phyloP scores from a whole-genome alignment of 2,113 vertebrate genomes.

The Petrocephalus microphthalmus region DNA sequence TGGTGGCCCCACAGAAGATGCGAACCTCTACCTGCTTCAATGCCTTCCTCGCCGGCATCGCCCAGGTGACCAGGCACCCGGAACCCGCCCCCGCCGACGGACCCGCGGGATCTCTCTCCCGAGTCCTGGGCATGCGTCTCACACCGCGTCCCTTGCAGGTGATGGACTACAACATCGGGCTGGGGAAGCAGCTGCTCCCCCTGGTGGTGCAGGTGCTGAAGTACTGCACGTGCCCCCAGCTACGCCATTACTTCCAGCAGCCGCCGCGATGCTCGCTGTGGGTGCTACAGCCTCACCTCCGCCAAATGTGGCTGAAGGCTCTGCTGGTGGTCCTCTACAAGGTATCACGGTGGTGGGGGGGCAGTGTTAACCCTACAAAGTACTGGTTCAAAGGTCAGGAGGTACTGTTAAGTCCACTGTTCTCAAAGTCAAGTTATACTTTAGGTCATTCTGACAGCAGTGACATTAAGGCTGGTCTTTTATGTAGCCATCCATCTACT shows the following conservation, averaged over 20 bases:
- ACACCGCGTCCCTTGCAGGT: slow-evolving; percentile 63
- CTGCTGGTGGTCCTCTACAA: slow-evolving; percentile 96
- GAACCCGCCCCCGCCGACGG: background rate
- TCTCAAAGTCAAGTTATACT: background rate
- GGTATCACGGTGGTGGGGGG: slow-evolving; percentile 52
- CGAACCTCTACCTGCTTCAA: slow-evolving; percentile 94
- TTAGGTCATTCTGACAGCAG: background rate
- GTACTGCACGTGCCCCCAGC: slow-evolving; percentile 91
- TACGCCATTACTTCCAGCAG: slow-evolving; percentile 96
- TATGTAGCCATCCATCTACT: background rate
- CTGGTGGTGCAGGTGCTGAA: slow-evolving; percentile 96
- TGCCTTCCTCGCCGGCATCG: slow-evolving; percentile 93
- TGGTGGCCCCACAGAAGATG: slow-evolving; percentile 98
- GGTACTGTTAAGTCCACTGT: background rate
- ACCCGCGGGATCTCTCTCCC: background rate
- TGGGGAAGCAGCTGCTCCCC: slow-evolving; percentile 94
- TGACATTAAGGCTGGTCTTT: background rate
- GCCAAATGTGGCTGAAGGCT: slow-evolving; percentile 96
- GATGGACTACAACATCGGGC: slow-evolving; percentile 92
- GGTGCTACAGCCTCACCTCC: slow-evolving; percentile 88
- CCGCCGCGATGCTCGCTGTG: slow-evolving; percentile 94
- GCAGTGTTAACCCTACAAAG: background rate
- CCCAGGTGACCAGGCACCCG: slow-evolving; percentile 69
- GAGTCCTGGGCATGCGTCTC: background rate
- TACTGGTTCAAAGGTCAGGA: no score